Base-by-base conservation (phyloP, 1,140 invertebrate genomes). In the Pseudomyrmex pallidus region DNA sequence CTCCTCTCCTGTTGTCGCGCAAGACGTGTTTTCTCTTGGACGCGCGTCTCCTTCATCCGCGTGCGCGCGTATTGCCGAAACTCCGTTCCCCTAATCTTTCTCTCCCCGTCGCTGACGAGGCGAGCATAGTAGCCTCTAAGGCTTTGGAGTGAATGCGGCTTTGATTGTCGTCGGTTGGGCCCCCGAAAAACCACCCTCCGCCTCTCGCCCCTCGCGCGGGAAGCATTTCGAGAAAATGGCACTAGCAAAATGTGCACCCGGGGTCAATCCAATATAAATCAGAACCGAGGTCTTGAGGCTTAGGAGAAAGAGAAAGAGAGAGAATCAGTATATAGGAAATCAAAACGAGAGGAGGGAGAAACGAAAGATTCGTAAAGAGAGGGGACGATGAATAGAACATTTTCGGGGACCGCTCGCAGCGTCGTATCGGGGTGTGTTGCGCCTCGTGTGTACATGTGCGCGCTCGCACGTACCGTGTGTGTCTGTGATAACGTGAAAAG, bases 251-350 rank as follows among this genome's bases (percentile, higher is more conserved):
- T 87, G 90, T 92, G 92, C 84, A 84, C 74, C 85, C 74, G 86
- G 90, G 91, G 91, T 93, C 91, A 93, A 93, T 93, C 90, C 91
- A 91, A 93, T 92, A 93, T 93, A 93, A 93, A 92, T 92, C 92
- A 92, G 89, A 89, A 90, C 89, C 66, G 64, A 83, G 74, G 74
- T 86, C 87, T 87, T 84, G 78, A 88, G 72, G 78, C 73, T 64
- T 77, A 85, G 62, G 10, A 66, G 46, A 56, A 52, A 57, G 66
- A 67, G 63, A 52, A 68, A 83, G 67, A 85, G 64, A 87, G 56
- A 17, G 35, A 17, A n/a, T 12, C 10, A 52, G 25, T 66, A 13
- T 54, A 48, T 50, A 22, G 12, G 61, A 35, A 76, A 76, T 76
- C 61, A 76, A 76, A 74, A 78, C 82, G 70, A 86, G 67, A 68